Conservation (phyloP, 2,113 vertebrate genomes). For the Carollia perspicillata region DNA sequence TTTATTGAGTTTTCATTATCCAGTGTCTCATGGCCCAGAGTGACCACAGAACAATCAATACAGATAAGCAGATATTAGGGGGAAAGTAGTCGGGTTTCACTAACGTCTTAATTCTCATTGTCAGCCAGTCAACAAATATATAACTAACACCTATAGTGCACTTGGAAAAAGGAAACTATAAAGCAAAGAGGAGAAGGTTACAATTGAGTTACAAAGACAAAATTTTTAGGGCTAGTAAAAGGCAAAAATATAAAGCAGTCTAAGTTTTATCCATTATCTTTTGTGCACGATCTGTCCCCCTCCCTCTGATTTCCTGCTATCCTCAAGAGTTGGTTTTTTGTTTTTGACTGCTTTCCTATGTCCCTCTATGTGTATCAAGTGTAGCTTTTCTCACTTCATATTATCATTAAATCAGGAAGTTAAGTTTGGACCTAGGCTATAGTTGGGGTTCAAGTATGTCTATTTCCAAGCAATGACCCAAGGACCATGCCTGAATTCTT, state of each 20-base stretch:
- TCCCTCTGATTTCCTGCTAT: background rate
- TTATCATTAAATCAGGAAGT: background rate
- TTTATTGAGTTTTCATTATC: background rate
- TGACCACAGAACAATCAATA: background rate
- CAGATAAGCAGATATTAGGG: background rate
- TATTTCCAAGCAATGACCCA: background rate
- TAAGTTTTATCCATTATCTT: background rate
- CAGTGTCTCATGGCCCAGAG: background rate
- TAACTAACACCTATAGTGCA: background rate
- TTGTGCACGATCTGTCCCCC: background rate
- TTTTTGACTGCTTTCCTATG: background rate
- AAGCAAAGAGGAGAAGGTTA: background rate
- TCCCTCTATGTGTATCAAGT: background rate
- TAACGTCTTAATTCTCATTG: conserved; percentile 3
- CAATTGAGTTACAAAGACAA: background rate
- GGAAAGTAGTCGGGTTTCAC: background rate
- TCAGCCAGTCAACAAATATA: background rate
- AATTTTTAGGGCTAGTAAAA: background rate
- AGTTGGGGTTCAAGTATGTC: background rate
- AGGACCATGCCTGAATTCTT: background rate
- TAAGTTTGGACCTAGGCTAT: background rate
- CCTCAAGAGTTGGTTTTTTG: background rate
- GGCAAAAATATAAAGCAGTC: background rate
- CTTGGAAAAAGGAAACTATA: conserved; percentile 18
- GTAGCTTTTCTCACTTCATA: background rate